A percentile compares a stretch with the other conserved stretches of the same genome.
phyloP scores from a whole-genome alignment of 2,113 vertebrate species.

The Hemichromis elongatus region DNA sequence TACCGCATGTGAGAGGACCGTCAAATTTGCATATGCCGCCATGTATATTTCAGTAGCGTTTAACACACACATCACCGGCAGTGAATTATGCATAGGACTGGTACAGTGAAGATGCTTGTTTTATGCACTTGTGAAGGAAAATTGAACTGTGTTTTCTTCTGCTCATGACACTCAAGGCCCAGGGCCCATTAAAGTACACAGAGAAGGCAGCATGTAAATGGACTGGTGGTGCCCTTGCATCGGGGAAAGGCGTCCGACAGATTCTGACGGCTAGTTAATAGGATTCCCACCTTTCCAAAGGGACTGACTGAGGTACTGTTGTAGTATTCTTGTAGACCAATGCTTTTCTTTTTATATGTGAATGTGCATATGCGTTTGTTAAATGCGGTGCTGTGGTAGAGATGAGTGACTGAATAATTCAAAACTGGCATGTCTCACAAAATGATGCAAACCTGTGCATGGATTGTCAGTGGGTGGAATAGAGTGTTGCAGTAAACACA shows the following conservation, averaged over 20 bases:
- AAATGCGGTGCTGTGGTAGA: slow-evolving; percentile 63
- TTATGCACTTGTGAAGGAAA: slow-evolving; percentile 78
- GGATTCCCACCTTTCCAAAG: slow-evolving; percentile 87
- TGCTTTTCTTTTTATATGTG: slow-evolving; percentile 43
- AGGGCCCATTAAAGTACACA: slow-evolving; percentile 81
- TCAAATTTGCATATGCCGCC: slow-evolving; percentile 91
- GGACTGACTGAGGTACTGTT: slow-evolving; percentile 73
- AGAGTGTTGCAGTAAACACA: slow-evolving; percentile 70
- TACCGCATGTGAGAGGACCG: slow-evolving; percentile 75
- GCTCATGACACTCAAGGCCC: slow-evolving; percentile 64
- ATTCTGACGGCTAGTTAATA: slow-evolving; percentile 92
- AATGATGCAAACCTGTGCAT: slow-evolving; percentile 71
- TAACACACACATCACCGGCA: slow-evolving; percentile 84
- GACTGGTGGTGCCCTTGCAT: slow-evolving; percentile 74
- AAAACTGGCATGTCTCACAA: slow-evolving; percentile 73
- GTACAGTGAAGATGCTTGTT: slow-evolving; percentile 82
- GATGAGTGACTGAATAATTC: slow-evolving; percentile 81
- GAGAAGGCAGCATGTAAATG: slow-evolving; percentile 82
- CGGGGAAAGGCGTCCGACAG: slow-evolving; percentile 78
- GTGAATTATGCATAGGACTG: slow-evolving; percentile 93
- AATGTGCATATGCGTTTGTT: slow-evolving; percentile 58
- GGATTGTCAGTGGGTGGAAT: slow-evolving; percentile 71
- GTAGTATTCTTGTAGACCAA: slow-evolving; percentile 68
- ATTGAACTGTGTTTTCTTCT: slow-evolving; percentile 89
- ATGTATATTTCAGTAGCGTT: slow-evolving; percentile 95